These are phyloP conservation scores for Pagrus major DNA, from an alignment of 2,113 vertebrate species.

Conservation along the genomic window DNA sequence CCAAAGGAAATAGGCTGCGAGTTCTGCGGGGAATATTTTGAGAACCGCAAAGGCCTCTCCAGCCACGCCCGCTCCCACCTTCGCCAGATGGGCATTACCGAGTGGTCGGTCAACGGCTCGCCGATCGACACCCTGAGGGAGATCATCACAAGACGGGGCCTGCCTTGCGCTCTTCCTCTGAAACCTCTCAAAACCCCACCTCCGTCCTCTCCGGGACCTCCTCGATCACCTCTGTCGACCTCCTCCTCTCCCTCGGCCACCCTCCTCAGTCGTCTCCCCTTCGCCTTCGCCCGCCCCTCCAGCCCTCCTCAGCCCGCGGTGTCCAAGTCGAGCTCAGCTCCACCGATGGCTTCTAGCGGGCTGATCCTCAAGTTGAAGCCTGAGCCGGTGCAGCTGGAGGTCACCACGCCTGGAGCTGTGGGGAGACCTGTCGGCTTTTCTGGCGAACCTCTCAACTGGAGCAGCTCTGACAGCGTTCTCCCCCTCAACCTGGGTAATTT, in stretches of 20 bases:
- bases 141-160: conserved; percentile 82
- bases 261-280: conserved; percentile 75
- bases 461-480: conserved; percentile 70
- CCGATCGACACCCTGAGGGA: conserved; percentile 94
- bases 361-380: conserved; percentile 81
- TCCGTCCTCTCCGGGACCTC: conserved; percentile 76
- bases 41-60: conserved; percentile 95
- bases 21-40: conserved; percentile 95
- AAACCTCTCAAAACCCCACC: conserved; percentile 80
- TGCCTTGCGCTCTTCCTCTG: conserved; percentile 82
- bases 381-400: conserved; percentile 84
- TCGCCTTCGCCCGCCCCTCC: conserved; percentile 75
- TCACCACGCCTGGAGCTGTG: conserved; percentile 67
- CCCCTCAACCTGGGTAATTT: conserved; percentile 82
- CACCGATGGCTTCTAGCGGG: conserved; percentile 47
- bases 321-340: conserved; percentile 70
- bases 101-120: conserved; percentile 96
- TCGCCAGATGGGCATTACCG: conserved; percentile 96
- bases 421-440: conserved; percentile 56
- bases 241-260: conserved; percentile 72
- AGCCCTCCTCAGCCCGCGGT: conserved; percentile 68
- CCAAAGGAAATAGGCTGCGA: conserved; percentile 88
- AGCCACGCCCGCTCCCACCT: conserved; percentile 97
- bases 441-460: conserved; percentile 72
- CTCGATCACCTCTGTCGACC: conserved; percentile 72